A percentile compares a stretch with the other conserved stretches of the same genome.
Evolutionary conservation across 1,140 invertebrate genomes (phyloP).

Genomic region (Forficula auricularia): DNA sequence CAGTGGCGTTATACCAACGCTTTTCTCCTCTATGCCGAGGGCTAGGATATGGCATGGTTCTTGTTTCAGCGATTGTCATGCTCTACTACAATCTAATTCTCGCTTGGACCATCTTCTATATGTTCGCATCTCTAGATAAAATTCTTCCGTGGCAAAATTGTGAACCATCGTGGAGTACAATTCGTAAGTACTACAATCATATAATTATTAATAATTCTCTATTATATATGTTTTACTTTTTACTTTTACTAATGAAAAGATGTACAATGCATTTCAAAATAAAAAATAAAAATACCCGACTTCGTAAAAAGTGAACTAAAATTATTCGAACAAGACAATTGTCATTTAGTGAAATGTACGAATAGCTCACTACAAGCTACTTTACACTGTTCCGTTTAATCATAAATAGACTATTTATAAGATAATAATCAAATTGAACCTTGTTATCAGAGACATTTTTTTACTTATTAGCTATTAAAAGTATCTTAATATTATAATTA

Average conservation of each 20-base stretch:
- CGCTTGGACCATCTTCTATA: conserved; percentile 68
- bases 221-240: conserved; percentile 8
- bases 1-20: conserved; percentile 48
- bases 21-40: conserved; percentile 52
- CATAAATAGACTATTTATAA: too few relatives aligned
- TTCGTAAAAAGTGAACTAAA: too few relatives aligned
- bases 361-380: too few relatives aligned
- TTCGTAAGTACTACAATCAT: conserved; percentile 32
- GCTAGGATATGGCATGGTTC: conserved; percentile 66
- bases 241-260: conserved; percentile 8
- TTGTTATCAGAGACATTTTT: too few relatives aligned
- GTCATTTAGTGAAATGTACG: too few relatives aligned
- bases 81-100: conserved; percentile 74
- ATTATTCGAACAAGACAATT: too few relatives aligned
- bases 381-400: too few relatives aligned
- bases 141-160: conserved; percentile 64
- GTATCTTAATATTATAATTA: too few relatives aligned
- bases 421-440: too few relatives aligned
- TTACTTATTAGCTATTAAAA: too few relatives aligned
- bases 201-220: background rate
- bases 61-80: conserved; percentile 66
- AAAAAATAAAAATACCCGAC: too few relatives aligned
- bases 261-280: too few relatives aligned
- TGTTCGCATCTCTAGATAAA: conserved; percentile 52
- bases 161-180: conserved; percentile 53